Percentiles rank a stretch among this genome's conserved stretches.
These are phyloP conservation scores for Lacanobia wlatinum DNA, from an alignment of 2,888 invertebrate genomes.

Conservation along the genomic window DNA sequence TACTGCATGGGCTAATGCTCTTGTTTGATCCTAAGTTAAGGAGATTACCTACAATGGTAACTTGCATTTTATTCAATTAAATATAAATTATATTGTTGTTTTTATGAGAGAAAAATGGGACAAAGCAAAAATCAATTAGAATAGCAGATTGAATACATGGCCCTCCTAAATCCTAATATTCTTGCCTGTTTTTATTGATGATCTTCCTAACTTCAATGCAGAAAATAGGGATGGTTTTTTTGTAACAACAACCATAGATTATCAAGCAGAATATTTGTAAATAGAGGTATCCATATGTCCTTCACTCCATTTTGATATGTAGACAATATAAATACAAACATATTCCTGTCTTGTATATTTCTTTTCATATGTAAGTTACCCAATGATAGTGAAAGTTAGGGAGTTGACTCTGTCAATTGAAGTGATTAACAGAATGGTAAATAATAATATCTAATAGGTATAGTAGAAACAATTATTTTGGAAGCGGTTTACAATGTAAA, in stretches of 20 bases:
- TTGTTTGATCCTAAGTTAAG: neutral
- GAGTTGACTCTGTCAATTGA: too few species aligned
- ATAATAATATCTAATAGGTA: too few species aligned
- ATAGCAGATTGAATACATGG: neutral
- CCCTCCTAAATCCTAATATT: neutral
- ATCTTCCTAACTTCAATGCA: neutral
- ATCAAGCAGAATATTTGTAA: neutral
- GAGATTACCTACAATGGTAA: neutral
- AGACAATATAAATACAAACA: neutral
- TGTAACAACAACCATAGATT: neutral
- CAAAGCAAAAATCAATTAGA: neutral
- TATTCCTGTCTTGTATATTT: neutral
- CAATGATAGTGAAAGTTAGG: neutral
- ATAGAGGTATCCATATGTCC: neutral
- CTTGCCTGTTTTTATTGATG: neutral
- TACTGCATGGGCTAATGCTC: neutral
- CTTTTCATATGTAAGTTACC: neutral
- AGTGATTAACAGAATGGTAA: neutral
- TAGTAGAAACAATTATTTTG: neutral
- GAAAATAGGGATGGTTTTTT: neutral
- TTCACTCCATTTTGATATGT: neutral
- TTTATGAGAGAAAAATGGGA: neutral
- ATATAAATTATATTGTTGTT: neutral
- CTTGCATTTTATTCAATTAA: neutral
- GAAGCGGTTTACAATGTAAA: conserved; percentile 28